Percentiles rank a stretch among this genome's conserved stretches.
These are phyloP conservation scores for Octodonta nipae DNA, from an alignment of 2,888 invertebrate genomes.

Conservation along the genomic window DNA sequence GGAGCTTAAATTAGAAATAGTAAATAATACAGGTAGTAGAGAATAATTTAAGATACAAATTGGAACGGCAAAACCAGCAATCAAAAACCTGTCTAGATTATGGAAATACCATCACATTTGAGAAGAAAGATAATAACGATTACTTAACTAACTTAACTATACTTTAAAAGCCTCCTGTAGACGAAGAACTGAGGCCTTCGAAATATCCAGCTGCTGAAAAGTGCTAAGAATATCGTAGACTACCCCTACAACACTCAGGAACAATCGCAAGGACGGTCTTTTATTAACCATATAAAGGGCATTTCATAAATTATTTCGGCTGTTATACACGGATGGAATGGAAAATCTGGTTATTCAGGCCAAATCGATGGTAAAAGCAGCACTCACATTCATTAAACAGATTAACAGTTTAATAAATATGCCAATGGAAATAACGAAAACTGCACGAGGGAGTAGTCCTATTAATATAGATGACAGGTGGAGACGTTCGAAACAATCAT, in stretches of 20 bases:
- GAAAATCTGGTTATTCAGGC: background rate
- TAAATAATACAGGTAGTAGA: no score
- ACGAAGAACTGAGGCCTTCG: conserved; percentile 1
- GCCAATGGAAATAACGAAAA: background rate
- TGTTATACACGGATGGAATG: no score
- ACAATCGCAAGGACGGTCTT: background rate
- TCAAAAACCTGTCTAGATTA: background rate
- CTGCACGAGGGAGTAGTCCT: background rate
- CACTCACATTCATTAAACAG: no score
- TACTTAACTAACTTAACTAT: background rate
- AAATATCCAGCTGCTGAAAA: background rate
- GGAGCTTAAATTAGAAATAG: background rate
- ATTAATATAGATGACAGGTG: background rate
- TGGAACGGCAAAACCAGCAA: background rate
- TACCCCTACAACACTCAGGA: background rate
- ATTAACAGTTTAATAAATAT: background rate
- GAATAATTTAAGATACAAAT: background rate
- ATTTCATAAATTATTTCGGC: background rate
- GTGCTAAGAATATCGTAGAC: conserved; percentile 1
- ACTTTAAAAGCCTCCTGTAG: background rate
- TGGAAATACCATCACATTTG: background rate
- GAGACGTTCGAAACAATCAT: background rate
- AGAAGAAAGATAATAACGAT: background rate
- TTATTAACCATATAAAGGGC: conserved; percentile 1
- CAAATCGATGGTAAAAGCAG: background rate